Base-by-base conservation (phyloP, 2,888 invertebrate species). In the Mactromeris polynyma region DNA sequence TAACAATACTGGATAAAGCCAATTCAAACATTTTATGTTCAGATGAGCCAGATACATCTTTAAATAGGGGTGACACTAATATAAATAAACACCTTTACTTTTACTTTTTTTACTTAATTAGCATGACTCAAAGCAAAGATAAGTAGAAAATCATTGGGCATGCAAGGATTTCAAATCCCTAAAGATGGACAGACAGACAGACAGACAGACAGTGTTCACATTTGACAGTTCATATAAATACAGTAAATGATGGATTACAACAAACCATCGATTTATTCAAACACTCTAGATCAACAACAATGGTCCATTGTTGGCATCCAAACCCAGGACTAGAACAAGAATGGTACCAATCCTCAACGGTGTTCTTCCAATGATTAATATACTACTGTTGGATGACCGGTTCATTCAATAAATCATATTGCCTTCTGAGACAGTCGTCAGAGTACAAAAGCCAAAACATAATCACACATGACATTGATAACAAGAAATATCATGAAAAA, bases 361-460 rank as follows among this genome's bases (percentile, higher is more conserved):
- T 26, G 58, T 64, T 64, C 26, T 64, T 64, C n/a, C n/a, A n/a
- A 64, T 64, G 58, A 64, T 64, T 64, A 64, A 64, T 26, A 64
- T n/a, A 64, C 58, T 64, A 6, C 26, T 64, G 58, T 11, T 9
- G 11, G 58, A 64, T 64, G 58, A 64, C 58, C n/a, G 26, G 58
- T 64, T 64, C 6, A 64, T 64, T 64, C 58, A 64, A 64, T 64
- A 64, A 26, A 64, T 64, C 58, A 26, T 64, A 9, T 64, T 64
- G 26, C 26, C 58, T n/a, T 4, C 26, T 26, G 58, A 26, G 58
- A 64, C 26, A 7, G 21, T 26, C n/a, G n/a, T n/a, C n/a, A 51
- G 14, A 26, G 58, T 64, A 64, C 9, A n/a, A 0, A 64, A 64
- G 26, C n/a, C n/a, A 64, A 26, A 26, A n/a, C 58, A 64, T 64